Percentiles rank a stretch among this genome's conserved stretches.
Conservation (phyloP, 2,888 invertebrate genomes). For the Drosophila rellima region DNA sequence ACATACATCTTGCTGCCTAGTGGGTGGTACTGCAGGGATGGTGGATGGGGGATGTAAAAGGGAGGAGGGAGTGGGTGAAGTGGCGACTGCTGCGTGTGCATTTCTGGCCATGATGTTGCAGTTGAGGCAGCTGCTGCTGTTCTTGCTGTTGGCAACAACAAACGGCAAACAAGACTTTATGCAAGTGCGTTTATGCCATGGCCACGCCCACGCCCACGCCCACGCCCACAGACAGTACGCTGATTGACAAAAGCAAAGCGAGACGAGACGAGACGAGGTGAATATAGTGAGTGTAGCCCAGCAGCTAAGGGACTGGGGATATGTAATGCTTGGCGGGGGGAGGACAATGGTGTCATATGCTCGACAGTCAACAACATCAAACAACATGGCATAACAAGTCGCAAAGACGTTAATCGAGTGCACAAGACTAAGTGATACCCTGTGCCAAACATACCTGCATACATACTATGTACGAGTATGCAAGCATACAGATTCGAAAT, state of each 20-base stretch:
- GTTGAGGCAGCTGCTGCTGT: constrained; percentile 16
- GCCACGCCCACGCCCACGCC: constrained; percentile 53
- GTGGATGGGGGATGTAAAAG: not conserved
- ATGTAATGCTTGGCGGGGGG: not conserved
- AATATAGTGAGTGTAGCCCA: not conserved
- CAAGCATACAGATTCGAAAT: no score
- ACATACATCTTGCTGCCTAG: constrained; percentile 68
- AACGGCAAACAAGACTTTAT: constrained; percentile 66
- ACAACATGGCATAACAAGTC: constrained; percentile 65
- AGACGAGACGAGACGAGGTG: not conserved
- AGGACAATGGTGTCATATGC: constrained; percentile 8
- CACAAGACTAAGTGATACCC: not conserved
- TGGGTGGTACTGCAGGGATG: not conserved
- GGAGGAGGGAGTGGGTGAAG: not conserved
- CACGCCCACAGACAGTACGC: constrained; percentile 41
- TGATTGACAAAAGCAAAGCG: constrained; percentile 69
- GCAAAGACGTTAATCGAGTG: not conserved
- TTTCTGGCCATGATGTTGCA: constrained; percentile 71
- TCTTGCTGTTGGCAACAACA: constrained; percentile 27
- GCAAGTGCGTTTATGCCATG: constrained; percentile 52
- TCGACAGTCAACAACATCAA: constrained; percentile 65
- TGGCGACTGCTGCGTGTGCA: constrained; percentile 65
- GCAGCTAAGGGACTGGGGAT: constrained; percentile 20
- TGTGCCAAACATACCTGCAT: not conserved
- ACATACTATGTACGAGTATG: no score